A percentile compares a stretch with the other conserved stretches of the same genome.
These are phyloP conservation scores for Stegostoma tigrinum DNA, from an alignment of 2,113 vertebrate species.

Conservation along the genomic window DNA sequence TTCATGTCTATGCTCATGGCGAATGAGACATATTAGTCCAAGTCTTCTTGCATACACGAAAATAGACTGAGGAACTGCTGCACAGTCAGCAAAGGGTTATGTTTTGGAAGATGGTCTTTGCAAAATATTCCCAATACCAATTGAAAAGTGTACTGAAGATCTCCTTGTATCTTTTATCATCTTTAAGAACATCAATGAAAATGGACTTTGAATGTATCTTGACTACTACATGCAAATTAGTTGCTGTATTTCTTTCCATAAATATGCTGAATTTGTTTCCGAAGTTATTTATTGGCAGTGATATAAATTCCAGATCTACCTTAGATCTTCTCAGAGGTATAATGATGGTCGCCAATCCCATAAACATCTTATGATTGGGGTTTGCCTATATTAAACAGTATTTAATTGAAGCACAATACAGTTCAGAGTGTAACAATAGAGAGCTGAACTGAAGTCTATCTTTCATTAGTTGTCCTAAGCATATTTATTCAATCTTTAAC, in stretches of 20 bases:
- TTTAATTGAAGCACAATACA: neutral
- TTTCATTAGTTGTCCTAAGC: neutral
- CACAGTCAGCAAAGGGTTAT: neutral
- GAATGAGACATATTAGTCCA: too few species aligned
- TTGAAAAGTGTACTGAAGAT: neutral
- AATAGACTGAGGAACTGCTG: neutral
- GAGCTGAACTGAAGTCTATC: neutral
- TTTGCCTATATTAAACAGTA: neutral
- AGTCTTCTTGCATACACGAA: too few species aligned
- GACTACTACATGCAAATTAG: neutral
- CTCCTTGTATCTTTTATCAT: neutral
- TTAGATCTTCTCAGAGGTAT: neutral
- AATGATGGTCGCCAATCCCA: neutral
- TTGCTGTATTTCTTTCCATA: neutral
- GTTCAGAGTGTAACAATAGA: neutral
- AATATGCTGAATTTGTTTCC: neutral
- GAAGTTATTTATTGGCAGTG: neutral
- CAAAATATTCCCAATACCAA: neutral
- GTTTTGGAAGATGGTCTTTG: neutral
- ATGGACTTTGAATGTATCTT: neutral
- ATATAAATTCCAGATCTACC: neutral
- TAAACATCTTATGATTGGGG: neutral
- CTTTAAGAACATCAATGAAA: neutral
- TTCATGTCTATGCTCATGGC: neutral
- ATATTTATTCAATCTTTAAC: neutral